Percentiles rank a stretch among this genome's conserved stretches.
Conservation (phyloP, 2,113 vertebrate genomes). For the Aythya baeri region DNA sequence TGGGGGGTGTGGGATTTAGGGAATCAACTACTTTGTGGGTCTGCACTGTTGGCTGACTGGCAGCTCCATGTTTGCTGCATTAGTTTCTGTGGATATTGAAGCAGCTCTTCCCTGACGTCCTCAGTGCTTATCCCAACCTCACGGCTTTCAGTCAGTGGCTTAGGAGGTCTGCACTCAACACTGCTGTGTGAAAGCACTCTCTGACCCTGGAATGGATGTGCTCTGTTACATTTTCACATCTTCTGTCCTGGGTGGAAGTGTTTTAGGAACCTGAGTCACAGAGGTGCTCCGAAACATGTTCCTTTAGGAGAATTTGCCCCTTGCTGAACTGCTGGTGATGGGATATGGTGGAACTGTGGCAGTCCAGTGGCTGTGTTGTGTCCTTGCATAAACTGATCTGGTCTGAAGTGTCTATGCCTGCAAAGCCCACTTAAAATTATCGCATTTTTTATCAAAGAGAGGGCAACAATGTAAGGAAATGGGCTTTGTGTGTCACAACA, state of each 20-base stretch:
- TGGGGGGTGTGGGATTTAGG: background rate
- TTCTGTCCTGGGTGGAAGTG: background rate
- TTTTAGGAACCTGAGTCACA: background rate
- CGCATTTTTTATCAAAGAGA: background rate
- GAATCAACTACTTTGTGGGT: background rate
- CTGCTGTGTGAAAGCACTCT: background rate
- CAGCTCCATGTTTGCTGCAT: background rate
- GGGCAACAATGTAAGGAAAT: background rate
- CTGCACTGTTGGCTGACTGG: background rate
- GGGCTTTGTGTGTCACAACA: background rate
- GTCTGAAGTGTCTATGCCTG: background rate
- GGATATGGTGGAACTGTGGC: background rate
- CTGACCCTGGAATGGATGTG: background rate
- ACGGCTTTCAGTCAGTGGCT: background rate
- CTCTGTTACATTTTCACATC: background rate
- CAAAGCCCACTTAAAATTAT: background rate
- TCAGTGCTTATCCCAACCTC: background rate
- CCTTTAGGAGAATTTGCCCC: background rate
- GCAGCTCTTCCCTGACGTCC: background rate
- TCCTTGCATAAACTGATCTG: background rate
- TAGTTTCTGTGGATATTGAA: background rate
- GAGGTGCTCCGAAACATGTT: background rate
- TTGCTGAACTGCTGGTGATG: background rate
- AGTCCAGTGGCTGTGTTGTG: background rate
- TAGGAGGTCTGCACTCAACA: background rate